Evolutionary conservation across 2,888 invertebrate genomes (phyloP), one percentile per base, ranked within the genome.

Genomic region (Noctuana brunneofusca): DNA sequence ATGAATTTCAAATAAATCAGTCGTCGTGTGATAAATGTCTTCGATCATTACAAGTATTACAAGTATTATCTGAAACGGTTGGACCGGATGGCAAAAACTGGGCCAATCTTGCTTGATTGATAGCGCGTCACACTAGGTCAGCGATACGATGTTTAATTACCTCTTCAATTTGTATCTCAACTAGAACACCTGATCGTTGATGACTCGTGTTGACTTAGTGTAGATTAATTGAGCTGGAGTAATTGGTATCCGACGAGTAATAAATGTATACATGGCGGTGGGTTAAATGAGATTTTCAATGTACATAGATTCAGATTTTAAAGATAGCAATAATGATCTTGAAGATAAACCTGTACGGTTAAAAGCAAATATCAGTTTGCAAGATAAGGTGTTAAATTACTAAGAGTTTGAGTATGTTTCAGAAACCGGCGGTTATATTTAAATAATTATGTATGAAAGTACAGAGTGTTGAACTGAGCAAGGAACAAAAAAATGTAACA

Each of bases 1-100:
- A 64, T 63, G 64, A 70, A 66, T 65, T 71, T 65, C 68, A 56
- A 68, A 71, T 74, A 74, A 72, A 74, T 74, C 73, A 71, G 68
- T 70, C 69, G 58, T 38, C 63, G 46, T 46, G 69, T 71, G 75
- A 73, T 75, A 68, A 71, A 74, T 72, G 68, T 65, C 57, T 41
- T 27, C 53, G 57, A 57, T 63, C 63, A 55, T 63, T 63, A 57
- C 49, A 53, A 46, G 55, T 62, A 38, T 63, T 63, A 57, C 49
- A 32, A 43, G 63, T 63, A 56, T 55, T 56, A 63, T 57, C 56
- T 63, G 63, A 56, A 63, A 62, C 32, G 49, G 38, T 54, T 35
- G 48, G 41, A 55, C 49, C 48, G 27, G 62, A 55, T 62, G 41
- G 63, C 63, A 63, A 63, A 63, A 63, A 56, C 50, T 57, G 50